A percentile compares a stretch with the other conserved stretches of the same genome.
Conservation (phyloP, 1,140 invertebrate species). For the Zelostemma sp. region DNA sequence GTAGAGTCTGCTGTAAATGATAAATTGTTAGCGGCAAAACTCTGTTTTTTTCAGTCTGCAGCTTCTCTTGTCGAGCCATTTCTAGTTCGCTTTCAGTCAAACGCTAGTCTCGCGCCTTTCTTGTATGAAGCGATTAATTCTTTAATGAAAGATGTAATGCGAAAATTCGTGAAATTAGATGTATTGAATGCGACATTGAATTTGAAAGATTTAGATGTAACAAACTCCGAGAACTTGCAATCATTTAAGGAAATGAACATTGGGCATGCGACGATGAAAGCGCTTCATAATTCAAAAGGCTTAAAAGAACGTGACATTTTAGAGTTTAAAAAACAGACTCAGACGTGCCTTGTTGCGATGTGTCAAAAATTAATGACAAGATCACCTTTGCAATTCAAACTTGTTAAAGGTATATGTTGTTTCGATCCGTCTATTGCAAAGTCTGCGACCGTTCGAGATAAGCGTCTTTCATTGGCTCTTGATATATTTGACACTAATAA, state of each 20-base stretch:
- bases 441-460: neutral
- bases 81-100: conserved; percentile 42
- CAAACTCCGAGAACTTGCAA: conserved; percentile 13
- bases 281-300: conserved; percentile 12
- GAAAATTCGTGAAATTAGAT: neutral
- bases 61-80: conserved; percentile 37
- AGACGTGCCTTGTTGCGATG: neutral
- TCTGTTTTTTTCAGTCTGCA: conserved; percentile 39
- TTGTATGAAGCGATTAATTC: conserved; percentile 17
- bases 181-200: neutral
- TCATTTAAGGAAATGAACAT: conserved; percentile 12
- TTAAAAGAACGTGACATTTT: conserved; percentile 8
- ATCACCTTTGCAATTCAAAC: conserved; percentile 8
- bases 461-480: neutral
- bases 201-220: conserved; percentile 6
- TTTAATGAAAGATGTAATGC: neutral
- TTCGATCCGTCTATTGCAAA: neutral
- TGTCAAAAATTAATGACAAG: conserved; percentile 1
- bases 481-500: conserved; percentile 1
- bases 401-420: neutral
- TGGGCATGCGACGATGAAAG: conserved; percentile 14
- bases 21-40: conserved; percentile 38
- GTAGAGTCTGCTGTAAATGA: conserved; percentile 27
- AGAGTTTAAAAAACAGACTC: neutral
- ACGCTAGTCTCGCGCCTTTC: conserved; percentile 42